Evolutionary conservation across 2,113 vertebrate species (phyloP), one percentile per base, ranked within the genome.

Genomic region (Thunnus maccoyii): DNA sequence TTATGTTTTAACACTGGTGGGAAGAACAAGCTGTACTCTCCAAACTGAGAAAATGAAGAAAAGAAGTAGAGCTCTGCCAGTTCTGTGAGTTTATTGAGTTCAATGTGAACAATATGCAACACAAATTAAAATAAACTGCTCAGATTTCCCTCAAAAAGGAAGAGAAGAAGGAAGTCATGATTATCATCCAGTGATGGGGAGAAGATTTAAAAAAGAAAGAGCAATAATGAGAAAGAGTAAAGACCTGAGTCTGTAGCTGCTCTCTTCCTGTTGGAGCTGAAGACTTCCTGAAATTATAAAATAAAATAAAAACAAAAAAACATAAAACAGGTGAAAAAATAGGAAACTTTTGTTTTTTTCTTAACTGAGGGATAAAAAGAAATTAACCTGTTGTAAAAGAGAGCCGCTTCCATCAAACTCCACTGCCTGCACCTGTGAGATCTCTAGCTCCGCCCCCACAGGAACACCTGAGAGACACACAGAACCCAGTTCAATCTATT

Each of bases 221-320:
- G 27, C 0, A 10, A 54, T 16, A 2, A 68, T 10, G 13, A 30
- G 20, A 18, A 11, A 30, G 47, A 14, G 14, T 16, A 15, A 0
- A 63, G 5, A 93, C 92, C 91, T 86, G 89, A 90, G 2, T 90
- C 82, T 3, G 20, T 7, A 78, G 73, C 61, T 0, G 61, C 4
- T 48, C 87, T 74, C 54, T 89, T 93, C 73, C 72, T 82, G 17
- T 41, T 52, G 3, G 1, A 9, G 1, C 25, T 9, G 3, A 32
- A 17, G 0, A 44, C 22, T 16, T 78, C 71, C 89, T 89, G 72
- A 2, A 76, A 18, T 17, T 4, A 18, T 54, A 17, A 41, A 9
- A 50, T 0, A 56, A 47, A n/a, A 17, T 1, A 20, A 6, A 25
- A 12, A 13, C 55, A 57, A 12, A 48, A 70, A 9, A 13, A 64